A percentile compares a stretch with the other conserved stretches of the same genome.
Evolutionary conservation across 2,113 vertebrate species (phyloP).

Genomic region (Prietella phreatophila): DNA sequence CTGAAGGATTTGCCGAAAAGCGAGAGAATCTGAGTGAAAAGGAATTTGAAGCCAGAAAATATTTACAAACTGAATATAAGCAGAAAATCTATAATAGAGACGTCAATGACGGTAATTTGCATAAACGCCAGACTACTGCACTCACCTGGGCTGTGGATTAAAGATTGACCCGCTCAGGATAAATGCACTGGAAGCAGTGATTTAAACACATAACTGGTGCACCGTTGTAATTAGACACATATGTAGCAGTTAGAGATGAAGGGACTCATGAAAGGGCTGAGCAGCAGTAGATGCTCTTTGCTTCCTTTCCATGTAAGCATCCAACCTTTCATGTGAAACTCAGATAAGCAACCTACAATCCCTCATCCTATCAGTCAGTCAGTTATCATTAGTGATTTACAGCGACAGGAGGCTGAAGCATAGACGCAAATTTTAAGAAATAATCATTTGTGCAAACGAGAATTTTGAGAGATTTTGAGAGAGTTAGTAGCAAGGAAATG

Average conservation of each 20-base stretch:
- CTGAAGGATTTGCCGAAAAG: conserved; percentile 51
- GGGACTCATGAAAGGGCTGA: background rate
- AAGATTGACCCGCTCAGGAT: background rate
- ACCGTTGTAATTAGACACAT: background rate
- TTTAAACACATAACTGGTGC: background rate
- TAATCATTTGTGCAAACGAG: background rate
- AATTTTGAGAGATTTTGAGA: background rate
- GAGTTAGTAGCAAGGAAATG: background rate
- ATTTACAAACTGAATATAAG: background rate
- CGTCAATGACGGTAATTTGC: background rate
- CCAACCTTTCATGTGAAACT: background rate
- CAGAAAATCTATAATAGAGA: background rate
- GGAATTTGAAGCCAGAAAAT: background rate
- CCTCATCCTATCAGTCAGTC: background rate
- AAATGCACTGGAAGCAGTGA: background rate
- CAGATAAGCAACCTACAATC: background rate
- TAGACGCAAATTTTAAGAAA: background rate
- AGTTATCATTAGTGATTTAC: background rate
- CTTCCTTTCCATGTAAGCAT: background rate
- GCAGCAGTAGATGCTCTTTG: background rate
- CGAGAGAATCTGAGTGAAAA: conserved; percentile 25
- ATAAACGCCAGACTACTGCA: background rate
- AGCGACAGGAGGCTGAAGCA: background rate
- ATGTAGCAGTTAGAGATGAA: background rate
- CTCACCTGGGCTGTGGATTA: background rate